A percentile compares a stretch with the other conserved stretches of the same genome.
Conservation (phyloP, 2,797 vertebrate species). For the Ataeniobius toweri region DNA sequence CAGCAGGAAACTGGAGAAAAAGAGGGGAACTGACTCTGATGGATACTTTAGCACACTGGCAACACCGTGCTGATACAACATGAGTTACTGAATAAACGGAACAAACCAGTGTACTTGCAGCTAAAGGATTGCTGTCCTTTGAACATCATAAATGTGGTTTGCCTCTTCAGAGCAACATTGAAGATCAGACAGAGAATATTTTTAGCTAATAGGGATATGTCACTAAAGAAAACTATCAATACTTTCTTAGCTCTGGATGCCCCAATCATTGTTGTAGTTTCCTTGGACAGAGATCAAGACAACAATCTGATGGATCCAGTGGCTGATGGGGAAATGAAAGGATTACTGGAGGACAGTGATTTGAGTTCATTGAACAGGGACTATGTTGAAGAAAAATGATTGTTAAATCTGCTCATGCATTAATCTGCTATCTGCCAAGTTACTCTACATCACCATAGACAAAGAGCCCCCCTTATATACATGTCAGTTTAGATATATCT, state of each 20-base stretch:
- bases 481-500: neutral
- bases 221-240: neutral
- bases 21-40: neutral
- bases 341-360: constrained; percentile 45
- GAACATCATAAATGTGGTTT: neutral
- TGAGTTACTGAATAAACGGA: neutral
- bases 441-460: neutral
- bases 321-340: constrained; percentile 59
- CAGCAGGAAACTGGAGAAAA: neutral
- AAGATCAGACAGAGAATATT: neutral
- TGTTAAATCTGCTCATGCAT: constrained; percentile 15
- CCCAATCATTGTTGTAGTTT: too few species aligned
- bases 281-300: constrained; percentile 22
- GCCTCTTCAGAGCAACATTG: neutral
- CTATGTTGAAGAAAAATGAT: constrained; percentile 54
- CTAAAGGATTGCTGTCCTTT: neutral
- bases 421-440: constrained; percentile 13
- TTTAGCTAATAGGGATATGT: neutral
- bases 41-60: neutral
- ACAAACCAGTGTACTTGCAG: neutral
- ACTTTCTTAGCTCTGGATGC: neutral
- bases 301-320: constrained; percentile 52
- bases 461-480: neutral
- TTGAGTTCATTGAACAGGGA: constrained; percentile 55
- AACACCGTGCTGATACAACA: neutral